Base-by-base conservation (phyloP, 2,113 vertebrate genomes). In the Passer montanus region DNA sequence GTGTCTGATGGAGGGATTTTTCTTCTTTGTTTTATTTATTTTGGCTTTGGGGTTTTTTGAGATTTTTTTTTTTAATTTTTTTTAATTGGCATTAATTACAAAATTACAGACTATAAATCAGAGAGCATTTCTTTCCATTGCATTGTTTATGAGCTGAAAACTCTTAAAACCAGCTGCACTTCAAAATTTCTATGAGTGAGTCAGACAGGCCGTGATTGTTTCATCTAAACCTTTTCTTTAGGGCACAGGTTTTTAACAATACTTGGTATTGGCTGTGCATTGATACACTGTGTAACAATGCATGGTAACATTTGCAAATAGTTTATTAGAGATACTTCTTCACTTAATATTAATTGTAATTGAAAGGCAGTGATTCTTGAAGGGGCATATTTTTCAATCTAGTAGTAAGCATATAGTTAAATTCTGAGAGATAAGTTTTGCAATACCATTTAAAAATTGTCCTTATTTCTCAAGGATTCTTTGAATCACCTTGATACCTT, bases 241-340 rank as follows among this genome's bases (percentile, higher is more conserved):
- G 19, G 5, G 15, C 26, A 41, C 20, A 58, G 16, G 13, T 49
- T 89, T 76, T 76, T 46, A 47, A 46, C 3, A 3, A 8, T 39
- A 17, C 5, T 68, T 68, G 13, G 2, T 75, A 7, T 50, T 72
- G 13, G 9, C 44, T 68, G 22, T 64, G 11, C 23, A 44, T 46
- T 0, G 1, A 43, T 72, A n/a, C 20, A 28, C 11, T 52, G 3
- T 52, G 18, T 70, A 74, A 41, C 0, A 2, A 21, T 43, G 43
- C 13, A 11, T 52, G 28, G 15, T 70, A 39, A 39, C 11, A 13
- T 26, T 52, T 72, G 13, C 21, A 78, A 79, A 7, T 58, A 43
- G 16, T 27, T 83, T 64, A 21, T 60, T 81, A 63, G 47, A 84
- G 43, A 37, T 24, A 37, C 6, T 62, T 52, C 10, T 72, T 92